Conservation (phyloP, 2,797 vertebrate genomes). For the Columba guinea region DNA sequence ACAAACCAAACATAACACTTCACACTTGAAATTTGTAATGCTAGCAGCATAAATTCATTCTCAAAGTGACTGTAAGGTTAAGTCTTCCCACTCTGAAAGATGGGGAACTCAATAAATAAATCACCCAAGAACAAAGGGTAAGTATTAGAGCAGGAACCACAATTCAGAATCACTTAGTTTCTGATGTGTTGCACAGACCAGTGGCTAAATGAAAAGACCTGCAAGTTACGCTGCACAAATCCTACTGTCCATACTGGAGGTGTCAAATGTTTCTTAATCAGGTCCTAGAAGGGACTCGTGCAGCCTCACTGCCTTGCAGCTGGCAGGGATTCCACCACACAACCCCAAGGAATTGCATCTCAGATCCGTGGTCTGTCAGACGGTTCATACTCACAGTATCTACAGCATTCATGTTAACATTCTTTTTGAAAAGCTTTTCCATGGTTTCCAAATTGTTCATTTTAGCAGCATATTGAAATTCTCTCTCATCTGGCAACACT, state of each 20-base stretch:
- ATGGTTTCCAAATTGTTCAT: constrained; percentile 85
- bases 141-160: not conserved
- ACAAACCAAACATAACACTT: not conserved
- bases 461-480: constrained; percentile 90
- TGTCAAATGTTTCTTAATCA: not conserved
- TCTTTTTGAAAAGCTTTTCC: constrained; percentile 81
- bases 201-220: not conserved
- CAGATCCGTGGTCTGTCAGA: not conserved
- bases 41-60: not conserved
- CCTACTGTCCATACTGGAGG: accelerated
- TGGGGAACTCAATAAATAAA: not conserved
- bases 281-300: not conserved
- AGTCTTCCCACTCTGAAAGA: not conserved
- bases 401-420: constrained; percentile 86
- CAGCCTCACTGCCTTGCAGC: not conserved
- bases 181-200: not conserved
- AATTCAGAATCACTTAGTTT: not conserved
- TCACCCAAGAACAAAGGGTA: not conserved
- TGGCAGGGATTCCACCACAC: not conserved
- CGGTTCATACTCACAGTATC: constrained; percentile 81
- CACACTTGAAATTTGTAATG: not conserved
- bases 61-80: not conserved
- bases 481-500: constrained; percentile 89
- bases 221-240: not conserved
- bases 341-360: not conserved